Evolutionary conservation across 2,113 vertebrate genomes (phyloP).

Genomic region (Thryonomys swinderianus): DNA sequence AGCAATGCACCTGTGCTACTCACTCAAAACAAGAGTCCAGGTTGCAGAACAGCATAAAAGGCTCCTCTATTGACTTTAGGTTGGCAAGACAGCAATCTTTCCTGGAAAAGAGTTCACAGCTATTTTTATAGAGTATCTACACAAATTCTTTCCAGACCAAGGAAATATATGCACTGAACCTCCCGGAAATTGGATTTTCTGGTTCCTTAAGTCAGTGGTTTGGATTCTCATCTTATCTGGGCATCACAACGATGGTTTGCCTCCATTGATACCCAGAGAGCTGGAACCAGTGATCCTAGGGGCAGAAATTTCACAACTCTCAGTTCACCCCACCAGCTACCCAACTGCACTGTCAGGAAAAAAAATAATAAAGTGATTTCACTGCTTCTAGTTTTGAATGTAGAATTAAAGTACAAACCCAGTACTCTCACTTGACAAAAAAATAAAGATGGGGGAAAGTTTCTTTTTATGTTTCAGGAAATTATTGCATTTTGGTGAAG

Average conservation of each 20-base stretch:
- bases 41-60: not conserved
- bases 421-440: slow-evolving; percentile 62
- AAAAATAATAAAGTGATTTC: slow-evolving; percentile 33
- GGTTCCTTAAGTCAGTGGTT: slow-evolving; percentile 42
- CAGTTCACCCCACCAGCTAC: not conserved
- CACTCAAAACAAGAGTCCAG: not conserved
- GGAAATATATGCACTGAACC: slow-evolving; percentile 12
- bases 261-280: not conserved
- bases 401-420: slow-evolving; percentile 58
- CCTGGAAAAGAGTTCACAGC: not conserved
- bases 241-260: not conserved
- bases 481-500: slow-evolving; percentile 81
- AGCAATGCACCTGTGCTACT: not conserved
- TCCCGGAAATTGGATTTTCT: slow-evolving; percentile 35
- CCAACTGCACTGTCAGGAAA: not conserved
- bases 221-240: slow-evolving; percentile 46
- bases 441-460: slow-evolving; percentile 72
- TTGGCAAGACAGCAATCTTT: not conserved
- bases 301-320: not conserved
- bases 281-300: not conserved
- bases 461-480: slow-evolving; percentile 80
- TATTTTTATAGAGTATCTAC: slow-evolving; percentile 23
- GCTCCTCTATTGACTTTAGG: not conserved
- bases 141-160: slow-evolving; percentile 25
- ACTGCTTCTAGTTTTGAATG: slow-evolving; percentile 47